Percentiles rank a stretch among this genome's conserved stretches.
phyloP scores from a whole-genome alignment of 2,113 vertebrate genomes.

The Symphodus melops region DNA sequence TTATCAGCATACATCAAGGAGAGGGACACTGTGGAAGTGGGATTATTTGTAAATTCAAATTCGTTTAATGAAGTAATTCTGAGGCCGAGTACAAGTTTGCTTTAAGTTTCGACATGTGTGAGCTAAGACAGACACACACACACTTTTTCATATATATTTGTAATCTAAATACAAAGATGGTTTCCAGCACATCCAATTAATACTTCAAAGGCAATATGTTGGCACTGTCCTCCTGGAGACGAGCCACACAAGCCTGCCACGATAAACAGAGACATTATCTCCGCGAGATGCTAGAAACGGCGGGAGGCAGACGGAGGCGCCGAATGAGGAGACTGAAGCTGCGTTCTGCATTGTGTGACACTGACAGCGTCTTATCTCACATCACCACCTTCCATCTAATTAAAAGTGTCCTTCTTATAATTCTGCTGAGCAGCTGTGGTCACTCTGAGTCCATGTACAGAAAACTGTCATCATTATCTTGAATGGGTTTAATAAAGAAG shows the following conservation, averaged over 20 bases:
- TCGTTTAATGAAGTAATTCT: background rate
- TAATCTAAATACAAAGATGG: constrained; percentile 76
- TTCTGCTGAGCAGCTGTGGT: constrained; percentile 24
- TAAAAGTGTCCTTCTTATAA: constrained; percentile 39
- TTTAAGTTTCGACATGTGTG: constrained; percentile 37
- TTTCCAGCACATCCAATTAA: constrained; percentile 75
- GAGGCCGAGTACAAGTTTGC: constrained; percentile 6
- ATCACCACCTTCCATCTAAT: constrained; percentile 44
- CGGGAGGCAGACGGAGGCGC: constrained; percentile 27
- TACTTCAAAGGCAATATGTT: constrained; percentile 74
- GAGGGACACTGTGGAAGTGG: background rate
- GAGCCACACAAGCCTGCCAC: constrained; percentile 62
- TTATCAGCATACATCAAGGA: constrained; percentile 24
- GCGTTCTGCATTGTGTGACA: constrained; percentile 1
- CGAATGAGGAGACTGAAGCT: constrained; percentile 18
- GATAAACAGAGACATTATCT: constrained; percentile 74
- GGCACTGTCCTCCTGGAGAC: constrained; percentile 59
- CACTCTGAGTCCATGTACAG: constrained; percentile 2
- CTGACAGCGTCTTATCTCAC: constrained; percentile 47
- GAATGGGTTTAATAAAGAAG: constrained; percentile 8
- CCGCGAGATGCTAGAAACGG: constrained; percentile 39
- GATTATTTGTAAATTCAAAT: constrained; percentile 25
- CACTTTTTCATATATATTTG: background rate
- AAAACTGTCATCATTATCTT: constrained; percentile 1
- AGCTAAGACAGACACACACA: constrained; percentile 27